phyloP scores from a whole-genome alignment of 2,888 invertebrate genomes.

The Ypsolopha sequella region DNA sequence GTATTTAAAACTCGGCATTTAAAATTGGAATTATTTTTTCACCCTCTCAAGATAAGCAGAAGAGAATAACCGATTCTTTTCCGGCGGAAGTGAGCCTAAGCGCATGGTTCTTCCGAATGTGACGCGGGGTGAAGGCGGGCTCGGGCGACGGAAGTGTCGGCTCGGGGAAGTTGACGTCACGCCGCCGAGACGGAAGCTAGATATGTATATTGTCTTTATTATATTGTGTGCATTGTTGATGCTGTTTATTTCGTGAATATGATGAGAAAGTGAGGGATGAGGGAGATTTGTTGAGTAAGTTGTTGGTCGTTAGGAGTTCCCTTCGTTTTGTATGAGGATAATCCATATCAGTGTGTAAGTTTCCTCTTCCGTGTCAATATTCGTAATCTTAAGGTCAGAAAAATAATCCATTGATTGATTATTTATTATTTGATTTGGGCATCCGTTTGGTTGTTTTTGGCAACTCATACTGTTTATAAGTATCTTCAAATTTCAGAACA shows the following conservation, averaged over 20 bases:
- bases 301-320: too few relatives aligned
- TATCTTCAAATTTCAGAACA: too few relatives aligned
- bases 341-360: too few relatives aligned
- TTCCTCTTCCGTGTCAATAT: too few relatives aligned
- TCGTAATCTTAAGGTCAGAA: too few relatives aligned
- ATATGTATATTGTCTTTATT: not conserved
- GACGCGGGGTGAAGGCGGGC: not conserved
- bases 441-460: too few relatives aligned
- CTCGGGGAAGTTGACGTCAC: not conserved
- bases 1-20: not conserved
- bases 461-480: too few relatives aligned
- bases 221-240: not conserved
- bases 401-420: too few relatives aligned
- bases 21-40: not conserved
- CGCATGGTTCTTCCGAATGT: slow-evolving; percentile 2
- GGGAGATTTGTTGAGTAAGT: not conserved
- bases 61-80: not conserved
- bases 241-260: not conserved
- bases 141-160: not conserved
- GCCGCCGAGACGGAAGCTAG: not conserved
- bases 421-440: too few relatives aligned
- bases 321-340: too few relatives aligned
- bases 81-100: slow-evolving; percentile 12
- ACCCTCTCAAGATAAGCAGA: not conserved
- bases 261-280: not conserved